Conservation (phyloP, 2,797 vertebrate genomes). For the Vultur gryphus region DNA sequence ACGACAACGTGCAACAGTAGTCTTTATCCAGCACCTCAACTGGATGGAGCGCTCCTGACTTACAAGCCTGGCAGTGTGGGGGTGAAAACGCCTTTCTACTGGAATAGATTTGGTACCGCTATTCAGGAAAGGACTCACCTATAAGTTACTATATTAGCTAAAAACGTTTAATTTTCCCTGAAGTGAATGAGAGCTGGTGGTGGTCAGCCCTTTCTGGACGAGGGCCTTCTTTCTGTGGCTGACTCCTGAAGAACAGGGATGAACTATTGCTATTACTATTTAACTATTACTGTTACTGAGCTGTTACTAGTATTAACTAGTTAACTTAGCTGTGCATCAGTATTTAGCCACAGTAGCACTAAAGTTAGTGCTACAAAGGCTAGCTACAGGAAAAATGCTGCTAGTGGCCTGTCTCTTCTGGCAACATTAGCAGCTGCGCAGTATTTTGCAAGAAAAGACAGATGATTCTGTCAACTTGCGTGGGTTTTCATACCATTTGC, state of each 20-base stretch:
- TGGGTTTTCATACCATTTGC: neutral
- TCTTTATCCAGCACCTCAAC: neutral
- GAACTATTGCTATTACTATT: neutral
- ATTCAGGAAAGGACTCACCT: neutral
- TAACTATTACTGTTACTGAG: neutral
- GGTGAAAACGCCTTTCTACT: neutral
- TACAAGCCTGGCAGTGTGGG: no score
- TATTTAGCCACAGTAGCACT: neutral
- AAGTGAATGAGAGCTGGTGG: neutral
- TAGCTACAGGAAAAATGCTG: neutral
- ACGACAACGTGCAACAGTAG: fast-evolving
- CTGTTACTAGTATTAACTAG: neutral
- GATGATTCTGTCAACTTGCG: neutral
- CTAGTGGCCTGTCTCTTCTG: neutral
- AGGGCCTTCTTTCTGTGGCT: neutral
- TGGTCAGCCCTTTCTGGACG: neutral
- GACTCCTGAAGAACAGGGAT: neutral
- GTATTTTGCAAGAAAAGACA: neutral
- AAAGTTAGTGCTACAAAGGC: neutral
- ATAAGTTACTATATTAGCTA: neutral
- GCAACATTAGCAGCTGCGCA: neutral
- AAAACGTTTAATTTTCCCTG: neutral
- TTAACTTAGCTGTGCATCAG: neutral
- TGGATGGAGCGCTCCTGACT: neutral
- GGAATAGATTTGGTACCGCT: neutral